Base-by-base conservation (phyloP, 2,113 vertebrate genomes). In the Carettochelys insculpta region DNA sequence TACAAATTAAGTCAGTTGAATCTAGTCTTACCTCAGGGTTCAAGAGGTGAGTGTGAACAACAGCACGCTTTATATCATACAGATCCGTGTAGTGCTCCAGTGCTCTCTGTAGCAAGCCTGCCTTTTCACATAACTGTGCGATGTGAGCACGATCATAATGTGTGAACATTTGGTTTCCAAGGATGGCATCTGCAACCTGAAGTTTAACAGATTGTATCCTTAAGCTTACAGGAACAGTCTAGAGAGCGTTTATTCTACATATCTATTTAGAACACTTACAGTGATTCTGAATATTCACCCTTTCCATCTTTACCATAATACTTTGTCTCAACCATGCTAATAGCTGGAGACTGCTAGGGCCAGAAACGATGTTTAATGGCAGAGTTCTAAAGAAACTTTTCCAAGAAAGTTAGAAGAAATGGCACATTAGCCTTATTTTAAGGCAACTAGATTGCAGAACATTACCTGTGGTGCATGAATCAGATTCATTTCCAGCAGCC, bases 111-210 rank as follows among this genome's bases (percentile, higher is more conserved):
- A 99, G 97, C 73, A 99, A 97, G 58, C 99, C 99, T 4, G 98
- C 99, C 92, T 99, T 99, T 96, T 99, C 99, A 89, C 99, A 99
- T 87, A 99, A 97, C 97, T 99, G 99, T 90, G 99, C 99, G 31
- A 99, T 97, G 7, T 99, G 98, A 80, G 98, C 97, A 48, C 98
- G 98, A 90, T 99, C 98, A 3, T 99, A 99, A 94, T 99, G 98
- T 1, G 98, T 99, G 96, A 99, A 99, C 99, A 99, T 99, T 94
- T 99, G 98, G 96, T 99, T 99, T 90, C 98, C 99, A 10, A 99
- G 98, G 93, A 99, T 99, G 16, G 99, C 99, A 95, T 99, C 99
- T 93, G 99, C 99, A 85, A 99, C 99, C 99, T 99, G 84, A 95
- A 51, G n/a, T 85, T 4, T n/a, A n/a, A 94, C 12, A 89, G 65